These are phyloP conservation scores for Heterotis niloticus DNA, from an alignment of 2,113 vertebrate genomes.

Conservation along the genomic window DNA sequence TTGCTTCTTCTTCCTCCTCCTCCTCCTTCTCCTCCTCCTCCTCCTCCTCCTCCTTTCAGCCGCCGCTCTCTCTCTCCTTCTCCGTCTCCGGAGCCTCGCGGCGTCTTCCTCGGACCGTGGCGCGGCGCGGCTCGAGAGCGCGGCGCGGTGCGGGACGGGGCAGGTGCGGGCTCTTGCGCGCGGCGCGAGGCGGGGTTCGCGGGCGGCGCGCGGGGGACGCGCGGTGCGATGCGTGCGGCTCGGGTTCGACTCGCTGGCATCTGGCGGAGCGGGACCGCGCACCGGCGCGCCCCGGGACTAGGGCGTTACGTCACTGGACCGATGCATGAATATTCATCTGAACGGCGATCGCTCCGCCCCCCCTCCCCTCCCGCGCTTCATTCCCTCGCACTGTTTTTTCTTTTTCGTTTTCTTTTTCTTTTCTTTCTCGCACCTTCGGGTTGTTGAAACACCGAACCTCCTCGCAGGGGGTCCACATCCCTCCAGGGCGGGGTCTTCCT, in stretches of 20 bases:
- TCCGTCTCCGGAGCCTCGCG: not conserved
- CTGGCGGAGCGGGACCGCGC: constrained; percentile 52
- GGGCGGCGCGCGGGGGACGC: constrained; percentile 3
- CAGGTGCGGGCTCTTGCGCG: too few species aligned
- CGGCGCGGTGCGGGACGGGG: too few species aligned
- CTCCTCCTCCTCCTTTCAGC: constrained; percentile 21
- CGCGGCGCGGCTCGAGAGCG: too few species aligned
- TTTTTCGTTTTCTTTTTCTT: too few species aligned
- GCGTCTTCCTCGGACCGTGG: constrained; percentile 21
- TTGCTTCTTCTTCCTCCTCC: constrained; percentile 36
- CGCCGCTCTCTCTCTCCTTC: constrained; percentile 13
- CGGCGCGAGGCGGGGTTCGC: not conserved
- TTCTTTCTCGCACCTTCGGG: not conserved
- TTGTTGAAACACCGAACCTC: not conserved
- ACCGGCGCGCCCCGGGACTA: constrained; percentile 54
- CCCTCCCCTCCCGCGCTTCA: not conserved
- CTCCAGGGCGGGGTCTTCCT: too few species aligned
- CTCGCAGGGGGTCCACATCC: not conserved
- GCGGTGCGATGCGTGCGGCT: constrained; percentile 25
- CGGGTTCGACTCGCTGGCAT: constrained; percentile 38
- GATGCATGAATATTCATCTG: constrained; percentile 41
- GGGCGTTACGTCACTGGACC: constrained; percentile 57
- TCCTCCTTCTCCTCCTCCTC: constrained; percentile 2
- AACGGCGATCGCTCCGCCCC: constrained; percentile 1
- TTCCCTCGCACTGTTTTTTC: too few species aligned